These are phyloP conservation scores for Anser brachyrhynchus DNA, from an alignment of 2,113 vertebrate genomes.

Conservation along the genomic window DNA sequence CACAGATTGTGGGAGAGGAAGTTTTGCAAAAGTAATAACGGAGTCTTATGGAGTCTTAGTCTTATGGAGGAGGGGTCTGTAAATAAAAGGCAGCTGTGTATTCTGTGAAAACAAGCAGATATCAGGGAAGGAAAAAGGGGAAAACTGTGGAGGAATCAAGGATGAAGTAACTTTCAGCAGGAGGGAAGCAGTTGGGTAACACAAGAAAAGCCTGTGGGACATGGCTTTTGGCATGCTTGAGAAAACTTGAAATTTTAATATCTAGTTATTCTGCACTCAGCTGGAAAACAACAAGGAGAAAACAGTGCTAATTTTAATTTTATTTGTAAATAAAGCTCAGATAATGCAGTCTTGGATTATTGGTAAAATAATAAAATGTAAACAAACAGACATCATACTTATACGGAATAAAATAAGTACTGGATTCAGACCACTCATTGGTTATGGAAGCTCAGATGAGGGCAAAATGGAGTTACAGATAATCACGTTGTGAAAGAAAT, in stretches of 20 bases:
- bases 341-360: not conserved
- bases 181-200: not conserved
- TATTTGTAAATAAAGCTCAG: not conserved
- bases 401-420: not conserved
- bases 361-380: not conserved
- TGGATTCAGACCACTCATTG: not conserved
- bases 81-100: not conserved
- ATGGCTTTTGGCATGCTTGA: not conserved
- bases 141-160: not conserved
- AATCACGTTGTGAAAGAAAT: not conserved
- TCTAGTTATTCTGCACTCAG: not conserved
- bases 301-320: not conserved
- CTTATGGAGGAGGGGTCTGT: not conserved
- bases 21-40: not conserved
- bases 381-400: not conserved
- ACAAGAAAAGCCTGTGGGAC: not conserved
- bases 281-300: accelerated
- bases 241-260: not conserved
- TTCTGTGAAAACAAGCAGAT: not conserved
- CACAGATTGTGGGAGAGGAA: not conserved
- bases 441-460: not conserved
- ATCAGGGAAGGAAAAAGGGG: not conserved
- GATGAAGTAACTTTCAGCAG: not conserved
- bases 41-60: not conserved
- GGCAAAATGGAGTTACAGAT: not conserved